These are phyloP conservation scores for Pemphigus obesinymphae DNA, from an alignment of 1,140 invertebrate species.

Conservation along the genomic window DNA sequence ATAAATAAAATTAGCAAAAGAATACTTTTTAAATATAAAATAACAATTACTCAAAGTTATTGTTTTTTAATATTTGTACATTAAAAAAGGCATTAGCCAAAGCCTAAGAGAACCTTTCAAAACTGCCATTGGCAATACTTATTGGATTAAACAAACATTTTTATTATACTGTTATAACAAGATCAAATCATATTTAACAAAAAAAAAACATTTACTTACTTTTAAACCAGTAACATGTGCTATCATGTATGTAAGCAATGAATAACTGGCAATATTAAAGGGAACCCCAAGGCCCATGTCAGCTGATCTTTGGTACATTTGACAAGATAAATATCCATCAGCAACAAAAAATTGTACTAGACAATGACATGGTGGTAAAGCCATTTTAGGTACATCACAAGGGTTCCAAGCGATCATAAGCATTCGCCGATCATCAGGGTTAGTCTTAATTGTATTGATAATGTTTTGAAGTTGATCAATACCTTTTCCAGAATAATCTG, in stretches of 20 bases:
- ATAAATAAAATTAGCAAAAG: too few species aligned
- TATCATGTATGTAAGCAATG: conserved; percentile 91
- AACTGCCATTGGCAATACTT: too few species aligned
- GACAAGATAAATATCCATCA: conserved; percentile 77
- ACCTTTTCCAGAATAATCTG: conserved; percentile 82
- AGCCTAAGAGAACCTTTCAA: too few species aligned
- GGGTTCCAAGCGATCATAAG: conserved; percentile 97
- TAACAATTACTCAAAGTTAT: too few species aligned
- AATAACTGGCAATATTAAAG: conserved; percentile 98
- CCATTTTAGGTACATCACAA: conserved; percentile 83
- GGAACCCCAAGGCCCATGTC: conserved; percentile 98
- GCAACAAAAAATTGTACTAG: conserved; percentile 92
- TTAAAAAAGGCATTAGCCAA: too few species aligned
- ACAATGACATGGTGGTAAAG: conserved; percentile 94
- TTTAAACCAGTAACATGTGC: conserved; percentile 88
- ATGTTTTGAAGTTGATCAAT: conserved; percentile 87
- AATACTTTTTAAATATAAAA: too few species aligned
- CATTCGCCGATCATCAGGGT: conserved; percentile 83
- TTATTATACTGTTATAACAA: background rate
- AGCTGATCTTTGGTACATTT: conserved; percentile 93
- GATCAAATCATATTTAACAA: background rate
- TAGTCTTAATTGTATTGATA: conserved; percentile 76
- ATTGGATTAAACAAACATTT: background rate
- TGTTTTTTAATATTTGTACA: too few species aligned
- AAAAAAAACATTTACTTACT: conserved; percentile 49